These are phyloP conservation scores for Bursaphelenchus okinawaensis DNA, from an alignment of 2,888 invertebrate genomes.

Conservation along the genomic window DNA sequence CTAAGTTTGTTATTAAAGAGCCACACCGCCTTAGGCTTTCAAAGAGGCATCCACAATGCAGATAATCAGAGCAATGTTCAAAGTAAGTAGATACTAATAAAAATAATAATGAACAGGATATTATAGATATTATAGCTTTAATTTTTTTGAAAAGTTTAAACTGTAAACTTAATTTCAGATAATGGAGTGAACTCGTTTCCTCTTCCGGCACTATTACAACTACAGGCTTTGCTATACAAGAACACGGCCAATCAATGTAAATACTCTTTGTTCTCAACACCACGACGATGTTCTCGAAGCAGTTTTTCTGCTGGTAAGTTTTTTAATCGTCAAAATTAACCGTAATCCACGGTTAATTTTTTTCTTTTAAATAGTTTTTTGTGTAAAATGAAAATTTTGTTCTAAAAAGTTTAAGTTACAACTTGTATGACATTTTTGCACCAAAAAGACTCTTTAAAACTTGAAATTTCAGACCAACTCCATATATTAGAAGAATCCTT, in stretches of 20 bases:
- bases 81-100: no score
- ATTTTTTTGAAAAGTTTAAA: no score
- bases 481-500: slow-evolving; percentile 46
- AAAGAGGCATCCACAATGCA: not conserved
- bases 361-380: no score
- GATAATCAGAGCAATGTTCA: no score
- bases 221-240: slow-evolving; percentile 7
- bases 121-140: no score
- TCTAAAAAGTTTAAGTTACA: no score
- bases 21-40: slow-evolving; percentile 16
- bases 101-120: no score
- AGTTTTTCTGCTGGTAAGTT: slow-evolving; percentile 26
- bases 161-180: no score
- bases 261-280: not conserved
- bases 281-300: slow-evolving; percentile 29
- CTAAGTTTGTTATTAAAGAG: slow-evolving; percentile 66
- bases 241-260: slow-evolving; percentile 6
- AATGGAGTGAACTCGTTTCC: not conserved
- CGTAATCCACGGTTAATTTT: not conserved
- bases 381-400: no score
- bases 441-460: no score
- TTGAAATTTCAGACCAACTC: slow-evolving; percentile 51
- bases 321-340: slow-evolving; percentile 6
- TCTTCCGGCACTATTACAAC: slow-evolving; percentile 3
- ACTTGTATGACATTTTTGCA: no score